Base-by-base conservation (phyloP, 2,113 vertebrate genomes). In the Ascaphus truei region DNA sequence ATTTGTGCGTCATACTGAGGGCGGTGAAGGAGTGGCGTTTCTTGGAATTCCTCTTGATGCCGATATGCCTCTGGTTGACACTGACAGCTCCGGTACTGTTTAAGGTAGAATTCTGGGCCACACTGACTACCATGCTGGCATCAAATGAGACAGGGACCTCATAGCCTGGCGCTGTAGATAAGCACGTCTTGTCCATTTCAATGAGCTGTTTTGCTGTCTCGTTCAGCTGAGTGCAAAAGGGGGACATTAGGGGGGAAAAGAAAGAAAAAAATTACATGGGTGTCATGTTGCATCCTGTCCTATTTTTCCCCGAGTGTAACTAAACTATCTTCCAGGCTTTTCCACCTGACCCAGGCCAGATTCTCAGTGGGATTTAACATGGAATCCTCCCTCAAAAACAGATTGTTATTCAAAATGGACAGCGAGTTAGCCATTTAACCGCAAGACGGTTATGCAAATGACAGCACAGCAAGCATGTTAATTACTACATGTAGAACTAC, bases 41-140 rank as follows among this genome's bases (percentile, higher is more conserved):
- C 90, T 99, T 99, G 78, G 97, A 76, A 0, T 98, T 98, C 84
- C 98, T 99, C 91, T 98, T 98, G 78, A 95, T 92, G 41, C 98
- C 95, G 0, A 77, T 80, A 23, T 88, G 89, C 22, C 93, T 79
- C 75, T 96, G 95, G 73, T 90, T 86, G 0, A 88, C 90, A 41
- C 92, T 87, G 0, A 83, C 76, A 0, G 76, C 84, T 27, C 87
- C 88, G 0, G 88, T 85, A 1, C 87, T 82, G 2, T 90, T 88
- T 66, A 90, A 60, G 0, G 90, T 81, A 50, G 90, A 75, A 68
- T 89, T 90, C 0, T 74, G 80, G 1, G 80, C 79, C 74, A 74
- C 45, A 0, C 37, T 77, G 69, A 80, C 72, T 25, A 64, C 72
- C 2, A 62, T n/a, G 7, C 65, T 69, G 6, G 91, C 79, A 11